phyloP scores from a whole-genome alignment of 2,888 invertebrate genomes.

The Crepidodera aurea region DNA sequence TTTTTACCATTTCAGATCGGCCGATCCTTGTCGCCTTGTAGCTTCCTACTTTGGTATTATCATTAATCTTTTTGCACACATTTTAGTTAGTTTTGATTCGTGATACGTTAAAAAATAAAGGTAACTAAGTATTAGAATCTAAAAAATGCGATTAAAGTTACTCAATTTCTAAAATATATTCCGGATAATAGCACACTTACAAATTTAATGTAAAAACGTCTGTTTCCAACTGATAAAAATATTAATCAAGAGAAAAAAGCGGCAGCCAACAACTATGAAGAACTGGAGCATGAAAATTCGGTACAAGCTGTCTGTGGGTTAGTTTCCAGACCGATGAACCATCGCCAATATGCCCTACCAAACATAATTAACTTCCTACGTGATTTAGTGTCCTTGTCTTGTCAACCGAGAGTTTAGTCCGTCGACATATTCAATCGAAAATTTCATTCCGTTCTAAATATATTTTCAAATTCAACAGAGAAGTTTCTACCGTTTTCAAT shows the following conservation, averaged over 20 bases:
- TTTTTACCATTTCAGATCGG: too few relatives aligned
- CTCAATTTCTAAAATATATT: too few relatives aligned
- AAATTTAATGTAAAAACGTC: neutral
- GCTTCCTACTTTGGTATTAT: too few relatives aligned
- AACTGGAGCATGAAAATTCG: constrained; percentile 45
- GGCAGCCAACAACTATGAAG: constrained; percentile 36
- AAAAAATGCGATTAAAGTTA: too few relatives aligned
- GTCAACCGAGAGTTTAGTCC: constrained; percentile 12
- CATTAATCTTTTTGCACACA: too few relatives aligned
- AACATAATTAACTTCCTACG: constrained; percentile 36
- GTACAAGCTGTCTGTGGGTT: constrained; percentile 47
- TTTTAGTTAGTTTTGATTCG: too few relatives aligned
- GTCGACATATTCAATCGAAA: neutral
- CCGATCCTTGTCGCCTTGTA: too few relatives aligned
- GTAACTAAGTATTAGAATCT: too few relatives aligned
- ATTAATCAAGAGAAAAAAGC: constrained; percentile 16
- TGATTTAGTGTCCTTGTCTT: constrained; percentile 30
- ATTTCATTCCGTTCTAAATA: constrained; percentile 6
- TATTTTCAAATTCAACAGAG: neutral
- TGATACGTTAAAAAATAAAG: too few relatives aligned
- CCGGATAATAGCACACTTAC: too few relatives aligned
- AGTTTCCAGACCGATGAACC: constrained; percentile 45
- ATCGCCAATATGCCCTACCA: constrained; percentile 41
- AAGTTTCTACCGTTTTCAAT: too few relatives aligned
- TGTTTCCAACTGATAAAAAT: constrained; percentile 24